Base-by-base conservation (phyloP, 2,113 vertebrate species). In the Aplodontia rufa region DNA sequence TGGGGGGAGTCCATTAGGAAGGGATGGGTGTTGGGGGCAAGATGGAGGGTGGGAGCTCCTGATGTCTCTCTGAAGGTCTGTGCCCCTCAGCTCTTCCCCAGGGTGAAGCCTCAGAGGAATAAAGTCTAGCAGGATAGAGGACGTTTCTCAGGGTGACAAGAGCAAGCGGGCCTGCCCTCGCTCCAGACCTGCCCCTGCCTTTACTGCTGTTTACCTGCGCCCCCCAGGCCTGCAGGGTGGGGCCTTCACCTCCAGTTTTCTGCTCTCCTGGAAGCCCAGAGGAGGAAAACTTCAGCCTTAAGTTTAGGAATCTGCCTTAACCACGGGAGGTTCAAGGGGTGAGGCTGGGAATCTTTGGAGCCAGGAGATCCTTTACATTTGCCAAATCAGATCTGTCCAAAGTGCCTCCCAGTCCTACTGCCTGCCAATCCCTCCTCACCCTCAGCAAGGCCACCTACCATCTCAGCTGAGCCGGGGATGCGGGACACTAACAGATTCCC, bases 1-100 rank as follows among this genome's bases (percentile, higher is more conserved):
- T 14, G 75, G 30, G 30, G 26, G 26, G 10, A 37, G 35, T 55
- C 64, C 5, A 0, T 53, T 24, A 58, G 87, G 71, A 76, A 75
- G 78, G 19, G 30, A 16, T 10, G n/a, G 62, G 62, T 13, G 53
- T 6, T 10, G 78, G 84, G n/a, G 10, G 49, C 19, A 32, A 66
- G 37, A 2, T 7, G 40, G 49, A 22, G 10, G 17, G 14, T 4
- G 28, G 37, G 47, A 20, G 40, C 79, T 66, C 47, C 82, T 28
- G 76, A 55, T 11, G 11, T 69, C n/a, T 64, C 7, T 28, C 90
- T 96, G 76, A 91, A 58, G 16, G 47, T 14, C 26, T 53, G 37
- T 81, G 28, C 64, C 35, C 53, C 66, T 11, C 92, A 98, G 98
- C 97, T 98, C 64, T 98, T 97, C 84, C 98, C 98, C 80, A 98